phyloP scores from a whole-genome alignment of 2,888 invertebrate genomes.

The Chydorus sphaericus region DNA sequence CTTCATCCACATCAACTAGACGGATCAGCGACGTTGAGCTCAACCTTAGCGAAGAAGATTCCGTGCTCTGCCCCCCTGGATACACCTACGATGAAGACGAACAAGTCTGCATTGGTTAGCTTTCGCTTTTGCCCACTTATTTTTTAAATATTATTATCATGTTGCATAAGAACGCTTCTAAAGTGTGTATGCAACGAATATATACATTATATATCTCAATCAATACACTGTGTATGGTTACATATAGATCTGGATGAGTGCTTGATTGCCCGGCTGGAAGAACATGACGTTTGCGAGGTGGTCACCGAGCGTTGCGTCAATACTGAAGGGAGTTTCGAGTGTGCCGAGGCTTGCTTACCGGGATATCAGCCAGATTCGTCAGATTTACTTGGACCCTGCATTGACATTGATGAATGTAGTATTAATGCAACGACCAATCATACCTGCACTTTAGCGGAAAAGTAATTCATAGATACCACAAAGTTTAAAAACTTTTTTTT shows the following conservation, averaged over 20 bases:
- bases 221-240: too few relatives aligned
- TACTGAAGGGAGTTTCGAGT: constrained; percentile 23
- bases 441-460: constrained; percentile 13
- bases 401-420: constrained; percentile 31
- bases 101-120: constrained; percentile 20
- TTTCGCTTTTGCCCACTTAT: neutral
- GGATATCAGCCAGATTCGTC: constrained; percentile 16
- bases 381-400: constrained; percentile 11
- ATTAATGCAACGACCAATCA: constrained; percentile 10
- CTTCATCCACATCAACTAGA: constrained; percentile 8
- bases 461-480: constrained; percentile 1
- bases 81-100: constrained; percentile 34
- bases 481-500: neutral
- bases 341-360: constrained; percentile 20
- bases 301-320: constrained; percentile 21
- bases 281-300: constrained; percentile 18
- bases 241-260: constrained; percentile 16
- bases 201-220: too few relatives aligned
- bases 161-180: too few relatives aligned
- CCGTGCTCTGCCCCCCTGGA: constrained; percentile 51
- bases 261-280: constrained; percentile 8
- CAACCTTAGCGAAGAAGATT: neutral
- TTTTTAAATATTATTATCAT: too few relatives aligned
- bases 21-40: neutral
- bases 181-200: too few relatives aligned